These are phyloP conservation scores for Grantiella picta DNA, from an alignment of 2,113 vertebrate genomes.

Conservation along the genomic window DNA sequence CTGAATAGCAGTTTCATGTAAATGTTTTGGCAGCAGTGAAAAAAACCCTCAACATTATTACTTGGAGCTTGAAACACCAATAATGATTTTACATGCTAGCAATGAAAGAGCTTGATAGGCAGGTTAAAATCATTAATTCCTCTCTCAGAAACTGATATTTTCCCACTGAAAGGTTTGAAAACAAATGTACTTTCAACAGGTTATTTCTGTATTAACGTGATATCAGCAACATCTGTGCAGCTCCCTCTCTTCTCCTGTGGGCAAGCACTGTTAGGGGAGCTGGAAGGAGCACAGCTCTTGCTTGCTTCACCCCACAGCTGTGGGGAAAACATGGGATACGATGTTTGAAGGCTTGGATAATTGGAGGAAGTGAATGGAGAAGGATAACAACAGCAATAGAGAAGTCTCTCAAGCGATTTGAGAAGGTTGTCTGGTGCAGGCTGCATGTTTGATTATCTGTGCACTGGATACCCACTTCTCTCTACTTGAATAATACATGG, in stretches of 20 bases:
- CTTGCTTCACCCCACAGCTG: constrained; percentile 35
- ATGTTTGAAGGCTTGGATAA: constrained; percentile 60
- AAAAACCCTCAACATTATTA: constrained; percentile 31
- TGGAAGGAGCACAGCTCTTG: neutral
- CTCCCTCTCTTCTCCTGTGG: neutral
- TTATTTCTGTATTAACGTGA: constrained; percentile 19
- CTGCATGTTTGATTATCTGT: constrained; percentile 49
- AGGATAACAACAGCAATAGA: constrained; percentile 18
- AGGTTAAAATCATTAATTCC: constrained; percentile 27
- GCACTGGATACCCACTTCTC: constrained; percentile 42
- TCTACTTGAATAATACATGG: constrained; percentile 62
- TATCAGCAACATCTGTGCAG: constrained; percentile 24
- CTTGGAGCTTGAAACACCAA: constrained; percentile 36
- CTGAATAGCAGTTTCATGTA: constrained; percentile 46
- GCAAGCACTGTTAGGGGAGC: neutral
- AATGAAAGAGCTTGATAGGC: constrained; percentile 26
- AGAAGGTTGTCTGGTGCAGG: neutral
- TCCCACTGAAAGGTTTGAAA: neutral
- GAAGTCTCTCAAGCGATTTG: constrained; percentile 23
- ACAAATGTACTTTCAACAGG: constrained; percentile 14
- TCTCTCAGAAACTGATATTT: neutral
- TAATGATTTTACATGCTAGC: neutral
- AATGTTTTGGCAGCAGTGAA: constrained; percentile 61
- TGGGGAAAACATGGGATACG: neutral
- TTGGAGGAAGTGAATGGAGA: constrained; percentile 55